Base-by-base conservation (phyloP, 2,797 vertebrate species). In the Malurus splendens region DNA sequence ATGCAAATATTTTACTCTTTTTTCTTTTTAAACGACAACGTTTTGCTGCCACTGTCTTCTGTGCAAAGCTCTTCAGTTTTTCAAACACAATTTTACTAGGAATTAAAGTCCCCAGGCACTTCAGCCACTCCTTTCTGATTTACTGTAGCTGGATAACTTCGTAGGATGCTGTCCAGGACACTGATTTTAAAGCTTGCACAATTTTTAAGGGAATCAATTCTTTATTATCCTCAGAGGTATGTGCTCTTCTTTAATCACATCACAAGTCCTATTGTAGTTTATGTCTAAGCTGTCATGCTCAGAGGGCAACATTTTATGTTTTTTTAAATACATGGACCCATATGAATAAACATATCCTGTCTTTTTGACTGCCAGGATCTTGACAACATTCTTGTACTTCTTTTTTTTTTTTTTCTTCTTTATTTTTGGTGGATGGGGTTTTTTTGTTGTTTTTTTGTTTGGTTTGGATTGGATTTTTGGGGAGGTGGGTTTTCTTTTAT, bases 181-280 rank as follows among this genome's bases (percentile, higher is more conserved):
- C 52, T 87, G 74, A 84, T 90, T 93, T 72, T 90, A 86, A 82
- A 76, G 48, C 25, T 90, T 96, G 51, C 44, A 81, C 52, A 94
- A 59, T 85, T 33, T 82, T 76, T 71, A 84, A 93, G 38, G 32
- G 52, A 75, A 92, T 64, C 57, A 86, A 24, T 73, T 70, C 65
- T 83, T 64, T 93, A 90, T 81, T 92, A 79, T 32, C 56, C 59
- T 90, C 54, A 55, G 62, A 91, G 81, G 54, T 75, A 42, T 73
- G 56, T 54, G 25, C 32, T 64, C 72, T 88, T 94, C 70, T 88
- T 92, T 92, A 95, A 93, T 94, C 87, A 85, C 3, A 30, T 70
- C 59, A 47, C 72, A 90, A 65, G 67, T 94, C 41, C 7, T 70
- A 36, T 33, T 78, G 55, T 56, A 91, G 52, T 71, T 87, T 92